Conservation (phyloP, 2,888 invertebrate species). For the Drosophila eohydei region DNA sequence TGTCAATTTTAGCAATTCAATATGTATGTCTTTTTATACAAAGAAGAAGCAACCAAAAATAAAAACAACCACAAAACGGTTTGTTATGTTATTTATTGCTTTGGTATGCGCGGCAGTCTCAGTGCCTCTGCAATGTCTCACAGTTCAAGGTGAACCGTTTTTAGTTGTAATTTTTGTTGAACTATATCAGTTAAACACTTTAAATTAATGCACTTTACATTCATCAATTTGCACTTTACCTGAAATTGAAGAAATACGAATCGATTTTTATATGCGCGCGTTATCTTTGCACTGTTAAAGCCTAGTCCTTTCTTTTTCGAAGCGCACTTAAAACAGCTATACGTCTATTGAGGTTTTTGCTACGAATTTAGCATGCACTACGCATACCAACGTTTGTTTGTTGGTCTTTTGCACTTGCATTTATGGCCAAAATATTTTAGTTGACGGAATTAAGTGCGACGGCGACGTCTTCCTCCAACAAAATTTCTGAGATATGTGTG, state of each 20-base stretch:
- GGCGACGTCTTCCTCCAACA: conserved; percentile 24
- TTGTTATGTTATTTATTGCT: conserved; percentile 29
- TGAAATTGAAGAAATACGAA: conserved; percentile 39
- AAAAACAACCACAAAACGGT: conserved; percentile 11
- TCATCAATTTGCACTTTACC: conserved; percentile 52
- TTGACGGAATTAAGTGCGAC: conserved; percentile 13
- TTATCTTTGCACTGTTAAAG: conserved; percentile 14
- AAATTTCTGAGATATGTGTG: conserved; percentile 26
- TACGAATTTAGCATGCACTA: conserved; percentile 51
- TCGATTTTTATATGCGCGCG: conserved; percentile 52
- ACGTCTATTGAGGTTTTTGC: background rate
- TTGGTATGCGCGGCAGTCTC: conserved; percentile 17
- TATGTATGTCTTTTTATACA: background rate
- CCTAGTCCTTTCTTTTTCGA: background rate
- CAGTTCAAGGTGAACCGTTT: conserved; percentile 51
- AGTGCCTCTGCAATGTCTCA: conserved; percentile 21
- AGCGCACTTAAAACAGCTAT: background rate
- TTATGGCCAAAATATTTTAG: conserved; percentile 44
- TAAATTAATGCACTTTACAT: conserved; percentile 47
- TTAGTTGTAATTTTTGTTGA: background rate
- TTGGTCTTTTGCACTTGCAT: conserved; percentile 64
- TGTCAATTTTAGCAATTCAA: conserved; percentile 22
- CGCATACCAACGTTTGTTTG: conserved; percentile 30
- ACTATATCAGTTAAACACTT: conserved; percentile 1
- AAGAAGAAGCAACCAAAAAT: background rate